A percentile compares a stretch with the other conserved stretches of the same genome.
Conservation (phyloP, 2,113 vertebrate species). For the Tachuris rubrigastra region DNA sequence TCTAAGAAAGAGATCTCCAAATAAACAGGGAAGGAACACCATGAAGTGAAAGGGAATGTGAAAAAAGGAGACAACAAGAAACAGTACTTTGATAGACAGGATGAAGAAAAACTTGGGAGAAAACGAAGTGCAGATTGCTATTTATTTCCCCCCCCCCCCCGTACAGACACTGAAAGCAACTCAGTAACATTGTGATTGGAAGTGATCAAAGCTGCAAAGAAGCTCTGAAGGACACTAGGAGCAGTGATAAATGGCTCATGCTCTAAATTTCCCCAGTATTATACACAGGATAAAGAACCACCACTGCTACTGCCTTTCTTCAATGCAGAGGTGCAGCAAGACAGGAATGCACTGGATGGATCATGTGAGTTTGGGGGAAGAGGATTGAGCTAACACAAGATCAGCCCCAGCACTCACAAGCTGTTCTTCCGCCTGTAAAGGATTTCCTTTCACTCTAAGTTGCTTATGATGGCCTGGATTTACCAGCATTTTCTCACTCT, state of each 20-base stretch:
- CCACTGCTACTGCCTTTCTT: not conserved
- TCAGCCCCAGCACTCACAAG: not conserved
- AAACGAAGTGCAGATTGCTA: not conserved
- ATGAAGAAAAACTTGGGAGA: not conserved
- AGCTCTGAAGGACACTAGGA: not conserved
- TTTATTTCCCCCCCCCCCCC: not conserved
- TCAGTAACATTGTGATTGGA: not conserved
- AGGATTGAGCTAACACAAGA: not conserved
- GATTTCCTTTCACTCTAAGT: not conserved
- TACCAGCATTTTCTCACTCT: not conserved
- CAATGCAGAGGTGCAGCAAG: not conserved
- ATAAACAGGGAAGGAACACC: slow-evolving; percentile 34
- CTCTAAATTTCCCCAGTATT: not conserved
- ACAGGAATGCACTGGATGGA: not conserved
- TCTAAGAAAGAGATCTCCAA: slow-evolving; percentile 56
- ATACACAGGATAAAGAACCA: not conserved
- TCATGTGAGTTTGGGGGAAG: not conserved
- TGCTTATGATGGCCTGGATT: not conserved
- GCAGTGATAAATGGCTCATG: not conserved
- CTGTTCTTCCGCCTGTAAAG: not conserved
- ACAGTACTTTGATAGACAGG: slow-evolving; percentile 32
- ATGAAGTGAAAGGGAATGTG: slow-evolving; percentile 14
- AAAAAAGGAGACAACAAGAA: slow-evolving; percentile 27
- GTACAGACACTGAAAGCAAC: slow-evolving; percentile 4
- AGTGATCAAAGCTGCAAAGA: not conserved